Percentiles rank a stretch among this genome's conserved stretches.
These are phyloP conservation scores for Sycophila sp. DNA, from an alignment of 1,140 invertebrate species.

Conservation along the genomic window DNA sequence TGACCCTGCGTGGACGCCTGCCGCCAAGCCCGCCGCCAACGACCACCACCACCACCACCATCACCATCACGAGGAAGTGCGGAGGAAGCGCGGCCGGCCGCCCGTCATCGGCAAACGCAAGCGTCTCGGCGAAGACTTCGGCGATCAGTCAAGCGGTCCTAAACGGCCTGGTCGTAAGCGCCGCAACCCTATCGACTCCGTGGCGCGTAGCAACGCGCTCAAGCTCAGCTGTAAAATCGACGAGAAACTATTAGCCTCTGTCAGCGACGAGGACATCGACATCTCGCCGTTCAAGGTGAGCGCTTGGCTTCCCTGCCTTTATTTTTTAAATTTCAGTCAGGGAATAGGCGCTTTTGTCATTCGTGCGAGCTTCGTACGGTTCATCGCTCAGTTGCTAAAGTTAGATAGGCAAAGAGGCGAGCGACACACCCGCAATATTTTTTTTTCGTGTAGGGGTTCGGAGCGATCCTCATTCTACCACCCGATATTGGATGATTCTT, in stretches of 20 bases:
- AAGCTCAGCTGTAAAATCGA: conserved; percentile 50
- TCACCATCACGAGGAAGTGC: conserved; percentile 59
- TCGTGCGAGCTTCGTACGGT: too few relatives aligned
- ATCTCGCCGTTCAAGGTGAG: conserved; percentile 63
- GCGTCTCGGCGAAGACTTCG: neutral
- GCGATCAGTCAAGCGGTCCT: neutral
- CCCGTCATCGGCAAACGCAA: conserved; percentile 56
- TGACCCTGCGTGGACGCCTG: conserved; percentile 79
- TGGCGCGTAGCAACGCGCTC: neutral
- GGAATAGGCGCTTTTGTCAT: conserved; percentile 24
- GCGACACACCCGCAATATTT: too few relatives aligned
- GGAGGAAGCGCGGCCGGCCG: conserved; percentile 57
- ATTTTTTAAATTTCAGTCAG: too few relatives aligned
- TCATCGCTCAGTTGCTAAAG: neutral
- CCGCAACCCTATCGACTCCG: conserved; percentile 40
- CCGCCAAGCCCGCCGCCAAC: conserved; percentile 63
- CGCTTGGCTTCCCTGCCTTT: too few relatives aligned
- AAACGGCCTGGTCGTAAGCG: conserved; percentile 56
- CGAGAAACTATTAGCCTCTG: conserved; percentile 56
- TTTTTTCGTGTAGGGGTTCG: too few relatives aligned
- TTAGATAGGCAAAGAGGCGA: too few relatives aligned
- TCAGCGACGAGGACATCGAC: conserved; percentile 61
- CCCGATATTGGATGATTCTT: too few relatives aligned
- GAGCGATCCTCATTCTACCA: too few relatives aligned
- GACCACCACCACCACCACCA: too few relatives aligned